Base-by-base conservation (phyloP, 2,797 vertebrate species). In the Pseudochromis fuscus region DNA sequence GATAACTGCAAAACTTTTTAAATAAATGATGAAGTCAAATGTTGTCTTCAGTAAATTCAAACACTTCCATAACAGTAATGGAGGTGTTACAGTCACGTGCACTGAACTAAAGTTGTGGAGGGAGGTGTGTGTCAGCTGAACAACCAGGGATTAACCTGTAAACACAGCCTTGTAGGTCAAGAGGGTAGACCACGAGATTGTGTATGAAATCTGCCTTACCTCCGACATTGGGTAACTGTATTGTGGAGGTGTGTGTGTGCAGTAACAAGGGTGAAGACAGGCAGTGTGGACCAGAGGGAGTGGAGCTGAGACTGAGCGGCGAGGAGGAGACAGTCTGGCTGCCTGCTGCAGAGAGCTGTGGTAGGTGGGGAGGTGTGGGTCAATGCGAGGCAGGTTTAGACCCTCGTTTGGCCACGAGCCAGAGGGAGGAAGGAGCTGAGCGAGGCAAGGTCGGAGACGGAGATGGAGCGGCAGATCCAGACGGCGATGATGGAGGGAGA, bases 371-470 rank as follows among this genome's bases (percentile, higher is more conserved):
- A 62, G 19, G 33, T 82, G 51, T 31, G 37, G 71, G 75, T 90
- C 91, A 91, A n/a, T 82, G 82, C 85, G 89, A 89, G 81, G 72
- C 55, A 51, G 81, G 75, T 86, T 89, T 69, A 77, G 57, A 63
- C 19, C 65, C 18, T 42, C 19, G 12, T 61, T 67, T 79, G 83
- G 77, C 60, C 35, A 4, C 2, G 13, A 52, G 75, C 71, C 72
- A 81, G 63, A 73, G 4, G 23, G 56, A 44, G 6, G 4, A 42
- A 45, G 35, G 35, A 12, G 5, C 13, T 13, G 35, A 15, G 33
- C 11, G 48, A 48, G 2, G 7, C 45, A 60, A 67, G 59, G 64
- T 44, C 24, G 44, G 40, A 72, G 60, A 48, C 37, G 23, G 30
- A 65, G 50, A 72, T 10, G 4, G 46, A 62, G 38, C 21, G 15